Evolutionary conservation across 2,888 invertebrate genomes (phyloP).

Genomic region (Synergus umbraculus): DNA sequence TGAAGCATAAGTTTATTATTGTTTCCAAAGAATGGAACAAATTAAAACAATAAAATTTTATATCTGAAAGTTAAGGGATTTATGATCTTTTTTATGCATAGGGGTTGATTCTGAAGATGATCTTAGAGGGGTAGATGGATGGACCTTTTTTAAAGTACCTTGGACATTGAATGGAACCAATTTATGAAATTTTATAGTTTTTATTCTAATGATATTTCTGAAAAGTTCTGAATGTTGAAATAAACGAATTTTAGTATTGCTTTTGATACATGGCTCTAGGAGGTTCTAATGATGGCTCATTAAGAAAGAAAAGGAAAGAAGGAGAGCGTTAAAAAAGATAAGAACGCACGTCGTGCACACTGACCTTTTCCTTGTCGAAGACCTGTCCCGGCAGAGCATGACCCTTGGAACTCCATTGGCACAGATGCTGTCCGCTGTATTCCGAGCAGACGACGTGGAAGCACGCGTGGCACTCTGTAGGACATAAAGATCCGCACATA

Average conservation of each 20-base stretch:
- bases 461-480: constrained; percentile 83
- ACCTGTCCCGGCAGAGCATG: constrained; percentile 71
- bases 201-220: too few species aligned
- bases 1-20: too few species aligned
- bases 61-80: too few species aligned
- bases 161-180: too few species aligned
- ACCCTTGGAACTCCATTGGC: constrained; percentile 75
- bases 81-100: too few species aligned
- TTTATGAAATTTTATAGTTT: too few species aligned
- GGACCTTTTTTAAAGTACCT: too few species aligned
- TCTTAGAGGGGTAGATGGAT: too few species aligned
- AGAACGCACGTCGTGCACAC: constrained; percentile 51
- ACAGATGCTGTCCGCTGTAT: constrained; percentile 72
- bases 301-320: constrained; percentile 39
- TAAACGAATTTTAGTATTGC: too few species aligned
- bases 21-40: not conserved
- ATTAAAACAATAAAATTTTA: too few species aligned
- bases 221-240: too few species aligned
- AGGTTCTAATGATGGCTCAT: not conserved
- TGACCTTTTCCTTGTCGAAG: constrained; percentile 74
- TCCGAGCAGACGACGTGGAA: constrained; percentile 81
- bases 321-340: constrained; percentile 45
- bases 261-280: constrained; percentile 17
- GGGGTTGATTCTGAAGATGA: too few species aligned
- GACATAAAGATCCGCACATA: constrained; percentile 81